These are phyloP conservation scores for Genyomyrus donnyi DNA, from an alignment of 2,113 vertebrate species.

Conservation along the genomic window DNA sequence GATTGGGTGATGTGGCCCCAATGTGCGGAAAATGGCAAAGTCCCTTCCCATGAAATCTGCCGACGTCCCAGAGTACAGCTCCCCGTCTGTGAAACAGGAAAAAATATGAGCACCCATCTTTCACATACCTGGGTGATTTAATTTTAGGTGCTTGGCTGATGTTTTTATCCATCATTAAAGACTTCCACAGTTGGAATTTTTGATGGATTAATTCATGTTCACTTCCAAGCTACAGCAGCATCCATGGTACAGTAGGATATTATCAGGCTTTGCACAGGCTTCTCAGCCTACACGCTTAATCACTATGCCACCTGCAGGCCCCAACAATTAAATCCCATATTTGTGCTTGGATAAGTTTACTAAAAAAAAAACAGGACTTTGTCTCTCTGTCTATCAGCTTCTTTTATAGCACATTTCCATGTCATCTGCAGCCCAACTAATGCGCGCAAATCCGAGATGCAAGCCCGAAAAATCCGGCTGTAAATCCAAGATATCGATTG, in stretches of 20 bases:
- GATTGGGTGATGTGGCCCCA: conserved; percentile 91
- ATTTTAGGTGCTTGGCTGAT: neutral
- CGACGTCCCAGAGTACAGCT: conserved; percentile 92
- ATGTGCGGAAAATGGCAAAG: conserved; percentile 94
- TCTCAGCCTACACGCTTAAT: neutral
- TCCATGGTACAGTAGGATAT: neutral
- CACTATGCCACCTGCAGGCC: neutral
- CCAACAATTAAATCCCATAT: neutral
- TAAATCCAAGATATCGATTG: neutral
- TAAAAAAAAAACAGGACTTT: neutral
- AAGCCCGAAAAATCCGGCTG: neutral
- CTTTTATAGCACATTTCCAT: neutral
- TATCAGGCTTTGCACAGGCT: neutral
- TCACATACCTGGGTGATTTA: neutral
- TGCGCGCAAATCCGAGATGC: neutral
- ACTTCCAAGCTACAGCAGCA: neutral
- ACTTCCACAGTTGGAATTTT: neutral
- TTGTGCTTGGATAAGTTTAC: neutral
- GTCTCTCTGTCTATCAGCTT: neutral
- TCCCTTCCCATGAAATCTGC: conserved; percentile 98
- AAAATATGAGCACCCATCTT: neutral
- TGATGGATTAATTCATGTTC: neutral
- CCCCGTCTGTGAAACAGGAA: conserved; percentile 71
- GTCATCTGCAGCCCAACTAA: neutral
- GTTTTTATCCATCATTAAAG: neutral